phyloP scores from a whole-genome alignment of 2,113 vertebrate species.

The Tetrao urogallus region DNA sequence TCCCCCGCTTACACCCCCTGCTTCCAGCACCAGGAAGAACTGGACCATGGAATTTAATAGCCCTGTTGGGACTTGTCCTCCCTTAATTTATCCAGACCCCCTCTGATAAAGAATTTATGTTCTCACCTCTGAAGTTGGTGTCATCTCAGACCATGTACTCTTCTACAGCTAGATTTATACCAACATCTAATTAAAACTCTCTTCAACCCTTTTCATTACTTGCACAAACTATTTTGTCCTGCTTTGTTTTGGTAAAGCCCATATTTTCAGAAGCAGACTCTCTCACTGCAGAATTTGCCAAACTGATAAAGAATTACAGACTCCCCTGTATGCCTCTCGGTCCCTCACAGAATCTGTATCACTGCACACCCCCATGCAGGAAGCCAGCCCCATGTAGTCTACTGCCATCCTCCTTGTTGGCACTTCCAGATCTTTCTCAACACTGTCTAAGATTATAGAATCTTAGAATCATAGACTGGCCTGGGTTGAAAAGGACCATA shows the following conservation, averaged over 20 bases:
- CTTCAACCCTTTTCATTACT: not conserved
- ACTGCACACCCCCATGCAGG: not conserved
- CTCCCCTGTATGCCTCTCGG: not conserved
- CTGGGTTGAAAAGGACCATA: too few species aligned
- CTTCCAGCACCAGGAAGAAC: not conserved
- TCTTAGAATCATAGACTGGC: too few species aligned
- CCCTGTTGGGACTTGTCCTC: not conserved
- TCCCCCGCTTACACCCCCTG: not conserved
- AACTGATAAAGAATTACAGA: not conserved
- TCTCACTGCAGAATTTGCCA: not conserved
- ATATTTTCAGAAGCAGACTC: not conserved
- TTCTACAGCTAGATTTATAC: conserved; percentile 22
- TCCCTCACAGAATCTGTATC: not conserved
- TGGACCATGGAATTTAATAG: conserved; percentile 4
- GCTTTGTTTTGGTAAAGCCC: not conserved
- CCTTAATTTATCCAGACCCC: conserved; percentile 12
- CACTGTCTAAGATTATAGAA: not conserved
- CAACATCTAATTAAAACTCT: not conserved
- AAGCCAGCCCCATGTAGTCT: not conserved
- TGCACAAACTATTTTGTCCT: not conserved
- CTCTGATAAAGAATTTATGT: conserved; percentile 31
- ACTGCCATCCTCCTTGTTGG: not conserved
- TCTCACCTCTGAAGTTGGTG: not conserved
- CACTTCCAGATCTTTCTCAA: not conserved
- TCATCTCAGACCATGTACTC: not conserved